Percentiles rank a stretch among this genome's conserved stretches.
Conservation (phyloP, 2,797 vertebrate genomes). For the Hippopotamyrus pictus region DNA sequence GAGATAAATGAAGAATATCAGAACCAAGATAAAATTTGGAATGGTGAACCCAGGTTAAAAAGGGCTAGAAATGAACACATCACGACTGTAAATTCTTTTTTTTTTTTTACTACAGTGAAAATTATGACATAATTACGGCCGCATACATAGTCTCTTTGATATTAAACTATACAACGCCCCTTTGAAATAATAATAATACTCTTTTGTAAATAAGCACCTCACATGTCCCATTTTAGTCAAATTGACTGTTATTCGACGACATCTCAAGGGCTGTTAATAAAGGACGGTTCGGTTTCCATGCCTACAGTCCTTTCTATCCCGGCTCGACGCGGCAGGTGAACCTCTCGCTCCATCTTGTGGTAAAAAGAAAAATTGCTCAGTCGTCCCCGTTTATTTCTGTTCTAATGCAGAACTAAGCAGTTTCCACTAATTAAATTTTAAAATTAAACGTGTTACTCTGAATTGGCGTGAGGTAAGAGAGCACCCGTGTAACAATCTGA, state of each 20-base stretch:
- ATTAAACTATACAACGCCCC: not conserved
- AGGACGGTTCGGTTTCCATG: constrained; percentile 35
- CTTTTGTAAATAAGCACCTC: constrained; percentile 5
- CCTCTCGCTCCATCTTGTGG: constrained; percentile 13
- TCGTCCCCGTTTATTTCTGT: not conserved
- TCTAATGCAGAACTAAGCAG: not conserved
- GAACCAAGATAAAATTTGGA: constrained; percentile 17
- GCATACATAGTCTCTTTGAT: not conserved
- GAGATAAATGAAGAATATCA: constrained; percentile 8
- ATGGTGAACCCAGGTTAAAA: not conserved
- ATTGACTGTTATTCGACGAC: not conserved
- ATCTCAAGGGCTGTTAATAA: not conserved
- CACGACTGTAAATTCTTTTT: not conserved
- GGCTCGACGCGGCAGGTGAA: constrained; percentile 2
- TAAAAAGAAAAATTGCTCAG: not conserved
- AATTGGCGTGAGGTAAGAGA: not conserved
- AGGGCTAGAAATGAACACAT: not conserved
- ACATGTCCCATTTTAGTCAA: not conserved
- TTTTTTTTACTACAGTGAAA: not conserved
- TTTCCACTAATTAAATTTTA: not conserved
- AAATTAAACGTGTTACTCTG: not conserved
- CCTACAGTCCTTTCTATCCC: constrained; percentile 27
- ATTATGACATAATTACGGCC: not conserved
- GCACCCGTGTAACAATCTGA: not conserved
- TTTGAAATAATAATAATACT: not conserved